These are phyloP conservation scores for Sinocyclocheilus rhinocerous DNA, from an alignment of 2,113 vertebrate species.

Conservation along the genomic window DNA sequence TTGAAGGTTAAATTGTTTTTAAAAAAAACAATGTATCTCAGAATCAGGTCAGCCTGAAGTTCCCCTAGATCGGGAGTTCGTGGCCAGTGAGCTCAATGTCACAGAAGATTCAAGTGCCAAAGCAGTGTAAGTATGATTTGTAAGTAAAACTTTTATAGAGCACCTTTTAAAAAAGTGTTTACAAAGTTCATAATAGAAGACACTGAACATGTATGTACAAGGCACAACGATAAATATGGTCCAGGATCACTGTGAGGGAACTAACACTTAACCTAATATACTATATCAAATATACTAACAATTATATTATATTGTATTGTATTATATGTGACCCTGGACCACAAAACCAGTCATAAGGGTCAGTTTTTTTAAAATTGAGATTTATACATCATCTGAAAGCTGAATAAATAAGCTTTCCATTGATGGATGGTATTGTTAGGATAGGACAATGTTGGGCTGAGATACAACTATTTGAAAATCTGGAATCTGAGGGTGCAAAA, in stretches of 20 bases:
- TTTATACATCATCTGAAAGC: too few relatives aligned
- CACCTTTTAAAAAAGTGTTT: background rate
- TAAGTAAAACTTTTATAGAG: background rate
- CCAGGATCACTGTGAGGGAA: background rate
- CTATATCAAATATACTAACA: too few relatives aligned
- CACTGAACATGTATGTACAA: background rate
- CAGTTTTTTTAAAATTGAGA: too few relatives aligned
- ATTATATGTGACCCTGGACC: too few relatives aligned
- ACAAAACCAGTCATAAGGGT: too few relatives aligned
- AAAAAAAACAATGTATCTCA: constrained; percentile 61
- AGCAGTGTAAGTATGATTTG: constrained; percentile 81
- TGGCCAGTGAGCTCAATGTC: constrained; percentile 86
- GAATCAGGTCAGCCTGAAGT: constrained; percentile 89
- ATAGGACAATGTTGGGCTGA: too few relatives aligned
- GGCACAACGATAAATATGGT: background rate
- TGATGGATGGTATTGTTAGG: too few relatives aligned
- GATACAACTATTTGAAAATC: too few relatives aligned
- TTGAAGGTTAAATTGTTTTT: background rate
- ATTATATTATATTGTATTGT: too few relatives aligned
- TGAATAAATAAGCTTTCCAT: too few relatives aligned
- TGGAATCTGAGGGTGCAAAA: too few relatives aligned
- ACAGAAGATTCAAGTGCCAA: constrained; percentile 83
- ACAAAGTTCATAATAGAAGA: background rate
- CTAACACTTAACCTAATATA: background rate
- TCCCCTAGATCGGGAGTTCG: constrained; percentile 89